phyloP scores from a whole-genome alignment of 92 coral and sea anemone species.

The Siderastrea radians region DNA sequence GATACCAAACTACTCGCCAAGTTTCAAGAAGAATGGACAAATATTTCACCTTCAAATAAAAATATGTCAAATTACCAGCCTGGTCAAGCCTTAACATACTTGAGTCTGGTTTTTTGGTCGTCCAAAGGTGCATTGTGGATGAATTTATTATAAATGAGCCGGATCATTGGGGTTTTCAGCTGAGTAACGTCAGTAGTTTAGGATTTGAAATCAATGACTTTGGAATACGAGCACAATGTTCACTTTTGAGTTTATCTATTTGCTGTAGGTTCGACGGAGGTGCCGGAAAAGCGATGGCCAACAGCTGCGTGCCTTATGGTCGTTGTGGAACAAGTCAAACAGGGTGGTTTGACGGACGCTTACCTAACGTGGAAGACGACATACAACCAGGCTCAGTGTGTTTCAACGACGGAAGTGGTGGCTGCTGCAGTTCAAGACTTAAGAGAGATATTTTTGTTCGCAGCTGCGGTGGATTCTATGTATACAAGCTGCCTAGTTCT shows the following conservation, averaged over 20 bases:
- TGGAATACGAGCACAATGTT: neutral
- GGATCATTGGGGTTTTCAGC: too few species aligned
- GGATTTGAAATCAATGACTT: too few species aligned
- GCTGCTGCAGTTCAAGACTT: neutral
- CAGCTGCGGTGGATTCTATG: slow-evolving; percentile 22
- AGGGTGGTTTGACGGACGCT: slow-evolving; percentile 18
- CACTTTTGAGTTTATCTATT: neutral
- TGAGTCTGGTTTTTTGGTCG: too few species aligned
- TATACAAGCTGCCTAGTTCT: slow-evolving; percentile 1
- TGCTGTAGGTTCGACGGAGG: slow-evolving; percentile 3
- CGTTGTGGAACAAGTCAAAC: slow-evolving; percentile 20
- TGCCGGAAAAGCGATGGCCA: slow-evolving; percentile 26
- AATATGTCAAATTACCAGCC: too few species aligned
- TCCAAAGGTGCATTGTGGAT: too few species aligned
- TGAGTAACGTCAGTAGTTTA: too few species aligned
- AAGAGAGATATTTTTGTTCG: neutral
- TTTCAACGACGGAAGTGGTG: slow-evolving; percentile 6
- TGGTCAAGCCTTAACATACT: too few species aligned
- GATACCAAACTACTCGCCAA: too few species aligned
- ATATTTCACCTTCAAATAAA: too few species aligned
- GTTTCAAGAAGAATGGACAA: too few species aligned
- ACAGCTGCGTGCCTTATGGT: neutral
- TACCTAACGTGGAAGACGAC: slow-evolving; percentile 20
- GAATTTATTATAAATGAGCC: too few species aligned
- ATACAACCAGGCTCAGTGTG: neutral